Evolutionary conservation across 2,797 vertebrate species (phyloP).

Genomic region (Pelobates cultripes): DNA sequence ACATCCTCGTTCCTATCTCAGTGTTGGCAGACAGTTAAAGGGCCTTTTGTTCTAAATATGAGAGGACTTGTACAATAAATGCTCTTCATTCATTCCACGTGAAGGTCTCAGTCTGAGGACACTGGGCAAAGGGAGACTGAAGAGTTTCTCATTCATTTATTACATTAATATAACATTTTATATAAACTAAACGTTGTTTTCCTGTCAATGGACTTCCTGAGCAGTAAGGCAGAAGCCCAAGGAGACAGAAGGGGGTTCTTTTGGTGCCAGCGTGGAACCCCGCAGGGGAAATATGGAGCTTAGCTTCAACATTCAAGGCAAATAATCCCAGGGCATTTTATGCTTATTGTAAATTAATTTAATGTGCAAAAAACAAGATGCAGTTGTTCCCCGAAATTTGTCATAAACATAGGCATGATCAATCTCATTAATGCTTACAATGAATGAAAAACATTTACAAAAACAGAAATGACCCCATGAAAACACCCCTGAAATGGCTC

Average conservation of each 20-base stretch:
- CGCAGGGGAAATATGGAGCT: conserved; percentile 45
- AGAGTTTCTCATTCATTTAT: conserved; percentile 51
- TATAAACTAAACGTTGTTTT: conserved; percentile 52
- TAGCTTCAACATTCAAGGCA: conserved; percentile 40
- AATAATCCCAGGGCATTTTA: conserved; percentile 43
- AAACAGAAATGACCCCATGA: background rate
- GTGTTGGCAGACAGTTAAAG: conserved; percentile 41
- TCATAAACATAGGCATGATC: conserved; percentile 19
- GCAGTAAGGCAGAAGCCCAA: conserved; percentile 17
- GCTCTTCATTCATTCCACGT: background rate
- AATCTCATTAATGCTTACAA: conserved; percentile 20
- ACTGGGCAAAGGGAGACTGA: conserved; percentile 45
- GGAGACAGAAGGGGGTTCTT: conserved; percentile 48
- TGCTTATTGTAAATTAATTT: conserved; percentile 37
- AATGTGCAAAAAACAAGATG: conserved; percentile 41
- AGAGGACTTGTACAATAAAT: background rate
- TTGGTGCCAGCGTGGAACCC: conserved; percentile 39
- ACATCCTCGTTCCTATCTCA: conserved; percentile 39
- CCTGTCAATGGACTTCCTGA: conserved; percentile 53
- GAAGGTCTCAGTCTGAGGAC: background rate
- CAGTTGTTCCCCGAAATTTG: conserved; percentile 36
- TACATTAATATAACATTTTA: conserved; percentile 52
- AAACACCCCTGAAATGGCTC: background rate
- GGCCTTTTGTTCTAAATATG: conserved; percentile 52
- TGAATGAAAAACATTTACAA: conserved; percentile 17